Evolutionary conservation across 2,113 vertebrate species (phyloP).

Genomic region (Ceuthmochares aereus): DNA sequence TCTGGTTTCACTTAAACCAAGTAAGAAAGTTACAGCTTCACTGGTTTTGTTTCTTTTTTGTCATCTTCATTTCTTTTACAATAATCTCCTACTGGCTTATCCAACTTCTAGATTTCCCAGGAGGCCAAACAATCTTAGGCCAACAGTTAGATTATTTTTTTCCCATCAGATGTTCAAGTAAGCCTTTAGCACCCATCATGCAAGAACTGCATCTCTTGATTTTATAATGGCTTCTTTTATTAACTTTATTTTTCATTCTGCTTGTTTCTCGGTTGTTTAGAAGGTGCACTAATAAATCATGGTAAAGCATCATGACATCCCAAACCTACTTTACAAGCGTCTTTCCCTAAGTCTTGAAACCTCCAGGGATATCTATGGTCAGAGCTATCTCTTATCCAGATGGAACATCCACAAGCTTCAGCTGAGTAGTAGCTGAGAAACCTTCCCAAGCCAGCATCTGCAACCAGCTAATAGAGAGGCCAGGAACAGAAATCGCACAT

Average conservation of each 20-base stretch:
- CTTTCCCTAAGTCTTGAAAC: not conserved
- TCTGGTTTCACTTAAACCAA: slow-evolving; percentile 18
- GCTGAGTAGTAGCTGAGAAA: not conserved
- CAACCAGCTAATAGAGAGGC: not conserved
- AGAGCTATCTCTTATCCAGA: not conserved
- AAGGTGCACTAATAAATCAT: not conserved
- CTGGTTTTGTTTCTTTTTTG: not conserved
- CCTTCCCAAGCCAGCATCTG: not conserved
- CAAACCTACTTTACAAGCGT: not conserved
- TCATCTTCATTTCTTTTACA: not conserved
- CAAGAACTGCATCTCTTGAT: not conserved
- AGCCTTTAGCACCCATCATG: not conserved
- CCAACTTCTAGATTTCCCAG: not conserved
- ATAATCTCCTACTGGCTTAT: not conserved
- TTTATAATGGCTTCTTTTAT: not conserved
- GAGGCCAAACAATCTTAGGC: not conserved
- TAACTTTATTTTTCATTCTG: not conserved
- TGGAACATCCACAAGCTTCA: not conserved
- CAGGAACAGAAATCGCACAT: not conserved
- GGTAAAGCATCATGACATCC: not conserved
- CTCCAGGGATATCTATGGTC: not conserved
- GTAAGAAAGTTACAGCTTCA: not conserved
- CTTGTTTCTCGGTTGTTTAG: not conserved
- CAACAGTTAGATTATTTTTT: not conserved
- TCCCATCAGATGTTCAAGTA: not conserved